Percentiles rank a stretch among this genome's conserved stretches.
Conservation (phyloP, 2,888 invertebrate species). For the Drosophila ustulata region DNA sequence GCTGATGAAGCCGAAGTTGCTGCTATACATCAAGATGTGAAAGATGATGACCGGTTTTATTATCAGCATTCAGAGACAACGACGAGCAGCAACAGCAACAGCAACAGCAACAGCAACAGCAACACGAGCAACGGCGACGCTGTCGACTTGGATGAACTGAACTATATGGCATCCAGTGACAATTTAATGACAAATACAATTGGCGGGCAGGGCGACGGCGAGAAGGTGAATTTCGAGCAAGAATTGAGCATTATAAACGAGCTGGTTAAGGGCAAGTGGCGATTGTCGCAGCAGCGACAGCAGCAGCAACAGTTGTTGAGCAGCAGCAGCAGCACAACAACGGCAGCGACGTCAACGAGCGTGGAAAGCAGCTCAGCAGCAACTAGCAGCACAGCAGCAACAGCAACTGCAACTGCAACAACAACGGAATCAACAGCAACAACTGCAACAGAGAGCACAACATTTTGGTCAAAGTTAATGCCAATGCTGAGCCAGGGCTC, state of each 20-base stretch:
- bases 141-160: slow-evolving; percentile 50
- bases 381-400: slow-evolving; percentile 19
- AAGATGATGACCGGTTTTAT: slow-evolving; percentile 79
- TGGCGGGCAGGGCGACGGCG: slow-evolving; percentile 50
- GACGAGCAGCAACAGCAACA: slow-evolving; percentile 26
- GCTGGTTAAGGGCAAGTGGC: slow-evolving; percentile 79
- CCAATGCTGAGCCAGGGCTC: slow-evolving; percentile 51
- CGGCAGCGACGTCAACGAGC: slow-evolving; percentile 27
- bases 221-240: slow-evolving; percentile 66
- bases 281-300: slow-evolving; percentile 49
- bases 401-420: slow-evolving; percentile 34
- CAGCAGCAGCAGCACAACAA: slow-evolving; percentile 25
- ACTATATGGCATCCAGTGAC: slow-evolving; percentile 58
- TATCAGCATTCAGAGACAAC: slow-evolving; percentile 66
- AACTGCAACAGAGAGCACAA: slow-evolving; percentile 40
- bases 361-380: slow-evolving; percentile 23
- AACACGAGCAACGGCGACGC: slow-evolving; percentile 30
- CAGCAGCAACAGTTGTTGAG: slow-evolving; percentile 32
- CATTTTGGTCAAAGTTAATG: slow-evolving; percentile 73
- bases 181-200: slow-evolving; percentile 75
- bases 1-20: slow-evolving; percentile 39
- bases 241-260: slow-evolving; percentile 83
- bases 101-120: slow-evolving; percentile 34
- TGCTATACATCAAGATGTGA: slow-evolving; percentile 50
- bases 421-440: background rate